A percentile compares a stretch with the other conserved stretches of the same genome.
Conservation (phyloP, 2,888 invertebrate species). For the Platerodrilus igneus region DNA sequence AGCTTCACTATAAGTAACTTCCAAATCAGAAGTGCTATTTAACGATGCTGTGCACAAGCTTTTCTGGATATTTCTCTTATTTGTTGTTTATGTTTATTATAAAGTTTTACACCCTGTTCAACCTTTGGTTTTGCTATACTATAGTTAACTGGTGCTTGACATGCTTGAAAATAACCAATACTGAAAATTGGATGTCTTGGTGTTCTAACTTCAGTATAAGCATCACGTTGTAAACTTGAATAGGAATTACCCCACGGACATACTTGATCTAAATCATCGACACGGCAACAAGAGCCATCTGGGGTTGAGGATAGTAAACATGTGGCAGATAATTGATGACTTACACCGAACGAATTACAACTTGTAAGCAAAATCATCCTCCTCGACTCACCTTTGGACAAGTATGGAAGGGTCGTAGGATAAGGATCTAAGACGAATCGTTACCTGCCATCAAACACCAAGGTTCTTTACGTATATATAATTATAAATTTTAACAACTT, state of each 20-base stretch:
- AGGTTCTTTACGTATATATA: too few relatives aligned
- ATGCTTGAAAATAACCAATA: slow-evolving; percentile 73
- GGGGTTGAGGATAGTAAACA: slow-evolving; percentile 77
- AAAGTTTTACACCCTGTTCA: slow-evolving; percentile 79
- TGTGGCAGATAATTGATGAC: slow-evolving; percentile 80
- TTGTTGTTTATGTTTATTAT: slow-evolving; percentile 74
- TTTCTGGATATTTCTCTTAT: slow-evolving; percentile 65
- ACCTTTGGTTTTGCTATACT: slow-evolving; percentile 79
- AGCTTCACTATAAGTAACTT: slow-evolving; percentile 40
- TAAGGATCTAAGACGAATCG: too few relatives aligned
- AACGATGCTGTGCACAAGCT: slow-evolving; percentile 63
- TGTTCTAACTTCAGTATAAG: slow-evolving; percentile 43
- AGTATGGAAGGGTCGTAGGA: too few relatives aligned
- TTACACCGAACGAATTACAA: too few relatives aligned
- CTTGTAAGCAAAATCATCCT: too few relatives aligned
- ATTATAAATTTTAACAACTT: too few relatives aligned
- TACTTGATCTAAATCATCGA: slow-evolving; percentile 55
- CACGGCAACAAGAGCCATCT: slow-evolving; percentile 72
- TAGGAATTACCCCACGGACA: slow-evolving; percentile 52
- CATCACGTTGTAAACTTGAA: slow-evolving; percentile 44
- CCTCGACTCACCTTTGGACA: too few relatives aligned
- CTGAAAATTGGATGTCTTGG: slow-evolving; percentile 53
- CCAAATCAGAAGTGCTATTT: slow-evolving; percentile 45
- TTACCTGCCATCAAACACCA: too few relatives aligned
- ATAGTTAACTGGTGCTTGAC: slow-evolving; percentile 70